Conservation (phyloP, 2,797 vertebrate genomes). For the Sebastes wilsoni region DNA sequence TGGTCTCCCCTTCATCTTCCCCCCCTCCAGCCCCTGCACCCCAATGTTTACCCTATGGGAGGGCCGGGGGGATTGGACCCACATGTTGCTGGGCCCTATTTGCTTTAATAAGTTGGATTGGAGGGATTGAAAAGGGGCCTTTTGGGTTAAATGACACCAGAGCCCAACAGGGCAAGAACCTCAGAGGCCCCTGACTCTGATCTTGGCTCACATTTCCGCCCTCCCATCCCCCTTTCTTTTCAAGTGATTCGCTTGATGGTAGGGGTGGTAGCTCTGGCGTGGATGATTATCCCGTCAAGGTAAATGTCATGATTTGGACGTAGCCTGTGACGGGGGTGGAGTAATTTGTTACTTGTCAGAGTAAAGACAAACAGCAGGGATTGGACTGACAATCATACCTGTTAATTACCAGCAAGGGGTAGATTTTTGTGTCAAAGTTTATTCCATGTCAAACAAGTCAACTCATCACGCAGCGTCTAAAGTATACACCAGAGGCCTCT, state of each 20-base stretch:
- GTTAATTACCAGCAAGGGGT: conserved; percentile 35
- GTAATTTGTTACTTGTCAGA: conserved; percentile 74
- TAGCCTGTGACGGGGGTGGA: conserved; percentile 41
- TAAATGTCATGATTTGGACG: conserved; percentile 42
- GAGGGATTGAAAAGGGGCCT: conserved; percentile 63
- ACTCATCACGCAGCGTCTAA: neutral
- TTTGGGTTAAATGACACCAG: conserved; percentile 77
- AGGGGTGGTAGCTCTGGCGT: conserved; percentile 21
- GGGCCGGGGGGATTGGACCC: conserved; percentile 71
- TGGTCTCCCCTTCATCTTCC: conserved; percentile 58
- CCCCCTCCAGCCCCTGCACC: conserved; percentile 29
- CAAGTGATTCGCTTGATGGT: conserved; percentile 30
- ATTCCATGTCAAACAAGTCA: conserved; percentile 26
- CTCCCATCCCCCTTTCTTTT: conserved; percentile 13
- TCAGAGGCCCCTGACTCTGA: conserved; percentile 59
- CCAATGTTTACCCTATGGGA: conserved; percentile 70
- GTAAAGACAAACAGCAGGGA: conserved; percentile 65
- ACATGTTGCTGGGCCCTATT: conserved; percentile 78
- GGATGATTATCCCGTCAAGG: conserved; percentile 68
- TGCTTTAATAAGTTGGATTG: conserved; percentile 81
- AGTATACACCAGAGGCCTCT: neutral
- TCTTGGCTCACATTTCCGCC: conserved; percentile 47
- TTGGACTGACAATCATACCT: conserved; percentile 51
- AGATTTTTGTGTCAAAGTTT: conserved; percentile 48
- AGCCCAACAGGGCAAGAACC: conserved; percentile 56